Conservation (phyloP, 64 coral and sea anemone species). For the Trachythela sp. region DNA sequence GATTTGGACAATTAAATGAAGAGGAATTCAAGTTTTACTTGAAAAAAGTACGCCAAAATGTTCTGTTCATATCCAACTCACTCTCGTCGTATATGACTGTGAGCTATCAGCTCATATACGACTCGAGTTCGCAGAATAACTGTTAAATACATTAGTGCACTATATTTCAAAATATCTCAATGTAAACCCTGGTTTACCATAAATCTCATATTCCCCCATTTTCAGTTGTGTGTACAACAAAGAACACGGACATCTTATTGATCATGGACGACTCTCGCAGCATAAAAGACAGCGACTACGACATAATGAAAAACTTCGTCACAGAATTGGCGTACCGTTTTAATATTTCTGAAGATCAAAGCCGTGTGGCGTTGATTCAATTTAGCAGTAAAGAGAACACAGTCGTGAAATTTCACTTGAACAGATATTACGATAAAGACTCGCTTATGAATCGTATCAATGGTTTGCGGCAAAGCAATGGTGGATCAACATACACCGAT, state of each 20-base stretch:
- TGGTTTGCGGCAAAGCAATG: neutral
- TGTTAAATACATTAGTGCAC: too few species aligned
- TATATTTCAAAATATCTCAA: too few species aligned
- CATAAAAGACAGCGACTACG: neutral
- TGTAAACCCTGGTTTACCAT: too few species aligned
- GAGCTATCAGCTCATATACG: too few species aligned
- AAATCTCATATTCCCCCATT: neutral
- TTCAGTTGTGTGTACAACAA: neutral
- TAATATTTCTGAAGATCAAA: neutral
- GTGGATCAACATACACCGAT: neutral
- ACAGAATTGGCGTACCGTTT: neutral
- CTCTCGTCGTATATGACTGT: too few species aligned
- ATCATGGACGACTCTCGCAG: neutral
- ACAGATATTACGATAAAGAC: neutral
- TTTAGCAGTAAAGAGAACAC: neutral
- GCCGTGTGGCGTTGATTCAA: neutral
- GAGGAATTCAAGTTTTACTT: too few species aligned
- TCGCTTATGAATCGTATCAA: neutral
- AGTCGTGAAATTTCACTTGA: neutral
- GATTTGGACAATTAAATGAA: too few species aligned
- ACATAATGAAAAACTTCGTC: neutral
- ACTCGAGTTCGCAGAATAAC: too few species aligned
- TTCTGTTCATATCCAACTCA: too few species aligned
- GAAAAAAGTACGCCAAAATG: too few species aligned
- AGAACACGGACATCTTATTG: neutral